Base-by-base conservation (phyloP, 2,888 invertebrate species). In the Ectropis crepuscularia region DNA sequence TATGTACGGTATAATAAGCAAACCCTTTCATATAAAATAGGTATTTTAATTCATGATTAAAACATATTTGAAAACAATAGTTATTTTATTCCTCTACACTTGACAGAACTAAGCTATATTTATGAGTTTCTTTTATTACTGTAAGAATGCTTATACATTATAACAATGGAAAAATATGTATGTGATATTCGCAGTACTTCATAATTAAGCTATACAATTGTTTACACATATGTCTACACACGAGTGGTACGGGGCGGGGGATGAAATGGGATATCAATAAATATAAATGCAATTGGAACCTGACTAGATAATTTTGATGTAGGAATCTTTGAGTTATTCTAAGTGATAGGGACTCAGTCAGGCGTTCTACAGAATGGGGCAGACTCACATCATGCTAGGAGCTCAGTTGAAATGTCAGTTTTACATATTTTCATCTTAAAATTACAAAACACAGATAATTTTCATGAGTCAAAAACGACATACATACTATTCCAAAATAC, bases 271-370 rank as follows among this genome's bases (percentile, higher is more conserved):
- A 49, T 58, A 16, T 60, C 57, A 85, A 88, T 90, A 89, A 92
- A 87, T 90, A 92, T 92, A 92, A 92, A 92, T 92, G 92, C 92
- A 88, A 80, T 81, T 65, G 45, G 69, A 81, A 82, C 83, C 89
- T 82, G 90, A 91, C 91, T 89, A 89, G 91, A 90, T 74, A 90
- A 89, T 89, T 89, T 89, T 78, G 87, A 86, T 83, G 62, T 64
- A 63, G 60, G 47, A 64, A 61, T 53, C 55, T 57, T 38, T 47
- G 38, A 49, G 43, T 59, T 47, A 53, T 38, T 54, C 60, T 61
- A 42, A 57, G 51, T 16, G 36, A 47, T 61, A 71, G 68, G 54
- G 63, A 62, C 51, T 55, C 62, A 57, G 62, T 63, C 62, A 63
- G 48, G 68, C 38, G 57, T 46, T 62, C 46, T 37, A 39, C 12